Evolutionary conservation across 1,140 invertebrate genomes (phyloP), one percentile per base, ranked within the genome.

Genomic region (Hypsibius dujardini): DNA sequence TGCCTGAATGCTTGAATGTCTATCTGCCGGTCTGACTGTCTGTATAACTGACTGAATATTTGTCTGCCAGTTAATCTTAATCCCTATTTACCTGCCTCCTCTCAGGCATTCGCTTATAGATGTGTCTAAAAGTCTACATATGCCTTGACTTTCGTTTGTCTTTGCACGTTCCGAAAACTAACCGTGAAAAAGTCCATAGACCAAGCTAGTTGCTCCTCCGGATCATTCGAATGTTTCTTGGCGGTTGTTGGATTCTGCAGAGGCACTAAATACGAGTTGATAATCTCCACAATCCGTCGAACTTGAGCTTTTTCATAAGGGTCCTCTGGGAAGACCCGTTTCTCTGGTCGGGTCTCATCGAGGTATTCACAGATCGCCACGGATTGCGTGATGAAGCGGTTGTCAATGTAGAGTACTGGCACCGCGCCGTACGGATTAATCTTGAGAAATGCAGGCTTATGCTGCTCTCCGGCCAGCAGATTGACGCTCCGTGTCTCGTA

Each of bases 371-470:
- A 78, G 40, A 83, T 82, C 2, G 82, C 77, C 62, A 83, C 59
- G 46, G 91, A 95, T 81, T 96, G 92, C 74, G 90, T 87, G 56
- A 95, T 79, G 12, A 87, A 88, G 74, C 87, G 85, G 69, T 87
- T 88, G 84, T 89, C 86, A 75, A 94, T 89, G 75, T 89, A 84
- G 47, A 96, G 81, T 1, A 90, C 87, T 67, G 94, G 94, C 1
- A 98, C 90, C 78, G 93, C 90, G 76, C 88, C 89, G 87, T 92
- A 90, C 1, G 93, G 93, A 81, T 96, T 96, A 3, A 93, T 82
- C 77, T 89, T 86, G 72, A 86, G 83, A 77, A 87, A 96, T 77
- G 93, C 90, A 81, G 93, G 90, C 75, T 85, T 87, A 76, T 88
- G 86, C 79, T 95, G 88, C 78, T 90, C 74, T 1, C 74, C 77